Conservation (phyloP, 2,797 vertebrate genomes). For the Halcyon leucocephala region DNA sequence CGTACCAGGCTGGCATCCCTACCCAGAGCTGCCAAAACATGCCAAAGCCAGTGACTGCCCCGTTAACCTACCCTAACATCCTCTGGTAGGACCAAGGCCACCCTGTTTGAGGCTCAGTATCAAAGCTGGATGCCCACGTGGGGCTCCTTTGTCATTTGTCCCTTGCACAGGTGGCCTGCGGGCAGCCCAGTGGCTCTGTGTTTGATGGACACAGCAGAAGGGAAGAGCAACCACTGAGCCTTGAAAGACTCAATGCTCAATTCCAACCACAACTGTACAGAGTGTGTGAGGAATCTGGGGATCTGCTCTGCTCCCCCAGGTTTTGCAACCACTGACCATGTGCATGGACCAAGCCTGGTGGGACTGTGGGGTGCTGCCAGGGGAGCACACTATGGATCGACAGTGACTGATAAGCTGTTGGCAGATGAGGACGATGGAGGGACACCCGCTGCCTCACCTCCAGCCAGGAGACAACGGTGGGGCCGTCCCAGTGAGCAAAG, state of each 20-base stretch:
- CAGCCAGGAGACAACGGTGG: slow-evolving; percentile 95
- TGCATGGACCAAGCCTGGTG: neutral
- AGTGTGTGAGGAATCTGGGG: neutral
- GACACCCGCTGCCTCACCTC: slow-evolving; percentile 81
- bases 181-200: neutral
- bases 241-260: neutral
- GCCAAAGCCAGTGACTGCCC: neutral
- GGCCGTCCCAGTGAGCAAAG: slow-evolving; percentile 96
- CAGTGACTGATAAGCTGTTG: rapidly evolving
- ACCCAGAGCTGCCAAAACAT: slow-evolving; percentile 89
- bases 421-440: rapidly evolving
- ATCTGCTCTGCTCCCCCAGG: neutral
- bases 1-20: slow-evolving; percentile 98
- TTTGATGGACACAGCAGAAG: neutral
- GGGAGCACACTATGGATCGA: neutral
- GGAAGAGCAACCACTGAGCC: neutral
- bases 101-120: neutral
- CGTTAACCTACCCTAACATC: neutral
- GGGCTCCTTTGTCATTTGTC: neutral
- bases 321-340: neutral
- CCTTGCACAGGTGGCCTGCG: neutral
- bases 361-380: neutral
- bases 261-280: neutral
- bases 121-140: rapidly evolving
- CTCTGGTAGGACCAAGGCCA: neutral